Percentiles rank a stretch among this genome's conserved stretches.
phyloP scores from a whole-genome alignment of 2,797 vertebrate genomes.

The Vespertilio murinus region DNA sequence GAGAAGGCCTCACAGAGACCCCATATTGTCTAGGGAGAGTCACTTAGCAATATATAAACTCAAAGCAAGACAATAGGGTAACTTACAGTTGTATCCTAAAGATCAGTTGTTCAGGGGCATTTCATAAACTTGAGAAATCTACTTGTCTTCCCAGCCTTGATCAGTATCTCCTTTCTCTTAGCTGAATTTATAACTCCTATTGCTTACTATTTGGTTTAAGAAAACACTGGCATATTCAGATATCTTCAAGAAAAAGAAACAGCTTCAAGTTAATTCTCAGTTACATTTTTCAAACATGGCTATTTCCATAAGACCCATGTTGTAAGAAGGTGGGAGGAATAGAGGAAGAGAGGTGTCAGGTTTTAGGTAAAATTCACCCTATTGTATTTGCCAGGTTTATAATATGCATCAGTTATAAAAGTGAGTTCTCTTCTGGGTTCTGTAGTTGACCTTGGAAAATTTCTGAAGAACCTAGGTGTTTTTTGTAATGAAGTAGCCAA shows the following conservation, averaged over 20 bases:
- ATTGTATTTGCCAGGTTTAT: neutral
- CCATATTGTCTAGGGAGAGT: neutral
- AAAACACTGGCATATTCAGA: neutral
- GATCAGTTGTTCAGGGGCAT: neutral
- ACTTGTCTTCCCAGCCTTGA: neutral
- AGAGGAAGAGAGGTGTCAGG: neutral
- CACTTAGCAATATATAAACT: neutral
- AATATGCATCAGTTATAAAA: constrained; percentile 4
- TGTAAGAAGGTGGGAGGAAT: neutral
- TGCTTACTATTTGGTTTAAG: neutral
- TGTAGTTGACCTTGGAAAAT: constrained; percentile 21
- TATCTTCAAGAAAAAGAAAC: neutral
- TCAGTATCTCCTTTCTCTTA: neutral
- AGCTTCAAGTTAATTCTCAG: neutral
- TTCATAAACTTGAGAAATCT: neutral
- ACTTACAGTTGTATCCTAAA: neutral
- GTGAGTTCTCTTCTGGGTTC: constrained; percentile 35
- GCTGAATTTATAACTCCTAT: neutral
- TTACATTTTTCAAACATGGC: neutral
- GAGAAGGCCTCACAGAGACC: neutral
- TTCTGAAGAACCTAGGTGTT: constrained; percentile 54
- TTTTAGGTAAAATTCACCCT: neutral
- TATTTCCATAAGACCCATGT: neutral
- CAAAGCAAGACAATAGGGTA: neutral
- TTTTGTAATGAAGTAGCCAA: constrained; percentile 35